phyloP scores from a whole-genome alignment of 1,140 invertebrate species.

The Pseudomyrmex flavicornis region DNA sequence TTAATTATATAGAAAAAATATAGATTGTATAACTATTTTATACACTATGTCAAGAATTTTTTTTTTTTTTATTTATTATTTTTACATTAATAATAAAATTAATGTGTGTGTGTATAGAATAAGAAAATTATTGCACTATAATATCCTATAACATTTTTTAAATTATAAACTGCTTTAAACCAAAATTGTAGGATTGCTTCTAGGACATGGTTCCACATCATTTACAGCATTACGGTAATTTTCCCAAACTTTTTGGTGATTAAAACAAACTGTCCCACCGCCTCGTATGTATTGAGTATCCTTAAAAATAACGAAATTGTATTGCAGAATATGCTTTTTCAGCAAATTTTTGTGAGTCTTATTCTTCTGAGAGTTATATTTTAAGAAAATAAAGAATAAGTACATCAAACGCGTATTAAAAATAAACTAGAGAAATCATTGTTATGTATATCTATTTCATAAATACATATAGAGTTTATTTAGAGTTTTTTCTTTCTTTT shows the following conservation, averaged over 20 bases:
- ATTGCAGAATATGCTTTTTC: not conserved
- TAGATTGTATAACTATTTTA: not conserved
- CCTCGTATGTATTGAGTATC: conserved; percentile 90
- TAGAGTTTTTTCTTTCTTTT: not conserved
- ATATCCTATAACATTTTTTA: not conserved
- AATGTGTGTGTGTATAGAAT: too few relatives aligned
- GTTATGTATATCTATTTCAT: too few relatives aligned
- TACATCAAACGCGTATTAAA: too few relatives aligned
- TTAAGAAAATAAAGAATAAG: too few relatives aligned
- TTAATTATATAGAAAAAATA: not conserved
- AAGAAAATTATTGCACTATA: conserved; percentile 15
- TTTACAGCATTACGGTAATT: conserved; percentile 84
- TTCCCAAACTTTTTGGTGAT: conserved; percentile 85
- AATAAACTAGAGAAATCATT: too few relatives aligned
- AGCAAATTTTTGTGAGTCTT: too few relatives aligned
- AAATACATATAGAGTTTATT: too few relatives aligned
- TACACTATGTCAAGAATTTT: not conserved
- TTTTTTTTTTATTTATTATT: not conserved
- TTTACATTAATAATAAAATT: not conserved
- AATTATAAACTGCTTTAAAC: not conserved
- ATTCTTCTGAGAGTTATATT: too few relatives aligned
- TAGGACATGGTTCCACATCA: conserved; percentile 83
- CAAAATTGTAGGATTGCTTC: not conserved
- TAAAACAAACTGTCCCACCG: conserved; percentile 93
- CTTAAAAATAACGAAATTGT: conserved; percentile 83